phyloP scores from a whole-genome alignment of 2,888 invertebrate species.

The Tachina fera region DNA sequence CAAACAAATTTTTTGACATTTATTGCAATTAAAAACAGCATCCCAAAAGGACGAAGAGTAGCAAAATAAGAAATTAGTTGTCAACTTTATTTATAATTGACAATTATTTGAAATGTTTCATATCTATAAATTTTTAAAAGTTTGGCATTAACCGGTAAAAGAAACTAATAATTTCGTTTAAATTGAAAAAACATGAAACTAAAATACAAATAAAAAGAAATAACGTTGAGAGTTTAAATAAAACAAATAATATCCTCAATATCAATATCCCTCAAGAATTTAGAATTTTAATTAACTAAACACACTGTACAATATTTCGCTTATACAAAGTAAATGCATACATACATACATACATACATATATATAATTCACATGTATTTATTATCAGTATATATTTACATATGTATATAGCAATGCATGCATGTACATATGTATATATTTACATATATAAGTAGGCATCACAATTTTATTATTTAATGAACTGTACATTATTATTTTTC shows the following conservation, averaged over 20 bases:
- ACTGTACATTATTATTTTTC: slow-evolving; percentile 70
- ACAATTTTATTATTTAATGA: slow-evolving; percentile 71
- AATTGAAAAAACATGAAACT: background rate
- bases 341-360: too few species aligned
- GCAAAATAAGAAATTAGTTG: slow-evolving; percentile 45
- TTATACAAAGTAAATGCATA: too few species aligned
- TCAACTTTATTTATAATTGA: slow-evolving; percentile 59
- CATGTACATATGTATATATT: background rate
- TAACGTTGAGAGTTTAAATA: too few species aligned
- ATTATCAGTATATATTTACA: too few species aligned
- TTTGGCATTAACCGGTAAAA: slow-evolving; percentile 20
- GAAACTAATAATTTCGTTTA: background rate
- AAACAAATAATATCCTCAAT: too few species aligned
- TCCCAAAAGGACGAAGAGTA: background rate
- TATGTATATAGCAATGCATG: background rate
- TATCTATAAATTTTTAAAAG: slow-evolving; percentile 41
- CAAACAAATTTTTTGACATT: slow-evolving; percentile 67
- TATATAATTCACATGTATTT: too few species aligned
- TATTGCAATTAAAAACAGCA: slow-evolving; percentile 69
- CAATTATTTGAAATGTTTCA: slow-evolving; percentile 64
- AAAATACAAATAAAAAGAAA: background rate
- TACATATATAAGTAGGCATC: slow-evolving; percentile 5
- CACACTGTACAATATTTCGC: too few species aligned
- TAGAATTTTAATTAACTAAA: background rate
- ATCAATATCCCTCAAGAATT: too few species aligned